Base-by-base conservation (phyloP, 1,140 invertebrate species). In the Steinernema khuongi region DNA sequence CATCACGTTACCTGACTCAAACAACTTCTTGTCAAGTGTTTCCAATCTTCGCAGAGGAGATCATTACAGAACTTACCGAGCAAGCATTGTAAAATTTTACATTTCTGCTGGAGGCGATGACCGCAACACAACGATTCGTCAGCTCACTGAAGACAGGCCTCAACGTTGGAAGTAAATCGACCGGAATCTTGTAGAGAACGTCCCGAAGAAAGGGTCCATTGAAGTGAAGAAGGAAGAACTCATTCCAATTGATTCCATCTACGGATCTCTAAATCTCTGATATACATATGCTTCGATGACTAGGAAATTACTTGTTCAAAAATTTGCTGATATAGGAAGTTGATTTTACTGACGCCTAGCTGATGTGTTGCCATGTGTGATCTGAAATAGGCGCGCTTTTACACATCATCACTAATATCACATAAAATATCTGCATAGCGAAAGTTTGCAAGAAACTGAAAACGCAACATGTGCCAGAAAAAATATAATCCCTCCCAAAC, bases 141-240 rank as follows among this genome's bases (percentile, higher is more conserved):
- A 60, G 50, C 50, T 60, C 50, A 22, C 50, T 60, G 7, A 60
- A 60, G 4, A 26, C 7, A 22, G 19, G 4, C 7, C 50, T 7
- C 19, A n/a, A n/a, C 26, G 11, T 4, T 26, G 4, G 4, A 4
- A 60, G 4, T 4, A 11, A 60, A n/a, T 60, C 50, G 22, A 22
- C 14, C 4, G 50, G 50, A 26, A 60, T 60, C 26, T 26, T 60
- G 50, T 60, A 60, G 4, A 60, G 50, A 11, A 60, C 22, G 4
- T 60, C 50, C 22, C 50, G 7, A 17, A 60, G 22, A 22, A 22
- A 7, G 19, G 4, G 14, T 7, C 50, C 50, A 26, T 60, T 60
- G 50, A 60, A 60, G 22, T 60, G 50, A 14, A 60, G 50, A 60
- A 60, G 50, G 22, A 60, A 60, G 19, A 60, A 60, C 26, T 60